Evolutionary conservation across 2,113 vertebrate genomes (phyloP), one percentile per base, ranked within the genome.

Genomic region (Dunckerocampus dactyliophorus): DNA sequence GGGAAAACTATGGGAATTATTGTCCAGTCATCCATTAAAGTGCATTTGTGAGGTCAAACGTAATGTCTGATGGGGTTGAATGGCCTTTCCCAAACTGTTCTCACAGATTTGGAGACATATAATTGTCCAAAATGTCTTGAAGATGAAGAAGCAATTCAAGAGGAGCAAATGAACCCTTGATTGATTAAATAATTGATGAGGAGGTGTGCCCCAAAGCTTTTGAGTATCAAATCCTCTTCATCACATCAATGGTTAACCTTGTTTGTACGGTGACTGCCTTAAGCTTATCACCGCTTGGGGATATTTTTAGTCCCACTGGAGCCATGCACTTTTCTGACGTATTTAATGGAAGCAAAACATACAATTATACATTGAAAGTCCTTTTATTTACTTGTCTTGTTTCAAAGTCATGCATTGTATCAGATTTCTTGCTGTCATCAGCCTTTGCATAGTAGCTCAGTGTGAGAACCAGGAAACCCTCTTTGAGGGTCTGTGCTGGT

Each of bases 391-490:
- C 24, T 28, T 28, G 8, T 31, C 24, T 34, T 34, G 4, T 34
- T 34, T 34, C 31, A 34, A 34, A 34, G 31, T 16, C 21, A 21
- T 51, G 6, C 2, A 16, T 51, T 16, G 20, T 13, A 34, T 34
- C 51, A 53, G 51, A 56, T 57, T n/a, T 22, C 14, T 11, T 21
- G 47, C 58, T 62, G 53, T 71, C 47, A 39, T 14, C 39, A 8
- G 0, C 10, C 28, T 43, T 45, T 42, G 46, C 42, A 10, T 39
- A 58, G 45, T 2, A 0, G 31, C 59, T 65, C 49, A 4, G 3
- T 4, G 47, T 81, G 69, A 47, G 69, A 86, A 80, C 46, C 75
- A 82, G 80, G 71, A 83, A 82, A 73, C 31, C 20, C 37, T 17
- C 59, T 61, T 28, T 70, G 59, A 14, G 31, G 58, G 58, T 31